These are phyloP conservation scores for Psammodynastes pulverulentus DNA, from an alignment of 2,113 vertebrate species.

Conservation along the genomic window DNA sequence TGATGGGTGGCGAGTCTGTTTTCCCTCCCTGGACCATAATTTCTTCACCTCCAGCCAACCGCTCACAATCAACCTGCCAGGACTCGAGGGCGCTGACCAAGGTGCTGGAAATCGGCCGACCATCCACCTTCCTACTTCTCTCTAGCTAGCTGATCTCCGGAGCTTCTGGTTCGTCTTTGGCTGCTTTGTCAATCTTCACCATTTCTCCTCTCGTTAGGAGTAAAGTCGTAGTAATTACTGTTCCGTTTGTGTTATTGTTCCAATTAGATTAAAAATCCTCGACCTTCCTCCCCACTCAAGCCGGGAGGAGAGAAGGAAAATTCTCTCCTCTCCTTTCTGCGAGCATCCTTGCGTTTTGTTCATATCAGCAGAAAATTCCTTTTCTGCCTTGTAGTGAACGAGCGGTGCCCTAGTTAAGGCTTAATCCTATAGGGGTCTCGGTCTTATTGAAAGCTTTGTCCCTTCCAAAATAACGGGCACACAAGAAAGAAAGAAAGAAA, in stretches of 20 bases:
- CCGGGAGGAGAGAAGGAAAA: background rate
- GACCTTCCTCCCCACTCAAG: background rate
- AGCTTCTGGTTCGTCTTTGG: background rate
- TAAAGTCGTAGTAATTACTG: background rate
- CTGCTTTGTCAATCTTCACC: background rate
- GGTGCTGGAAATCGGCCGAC: constrained; percentile 47
- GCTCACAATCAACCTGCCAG: background rate
- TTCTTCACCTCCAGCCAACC: background rate
- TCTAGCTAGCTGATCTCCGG: background rate
- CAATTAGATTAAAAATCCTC: background rate
- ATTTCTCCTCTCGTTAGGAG: background rate
- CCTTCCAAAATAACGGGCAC: no score
- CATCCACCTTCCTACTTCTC: background rate
- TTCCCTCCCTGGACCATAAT: no score
- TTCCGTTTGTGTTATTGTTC: background rate
- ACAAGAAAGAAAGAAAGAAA: no score
- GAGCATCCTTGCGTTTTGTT: background rate
- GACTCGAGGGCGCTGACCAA: constrained; percentile 47
- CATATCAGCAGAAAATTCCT: background rate
- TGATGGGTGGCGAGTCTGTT: background rate
- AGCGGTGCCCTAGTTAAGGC: background rate
- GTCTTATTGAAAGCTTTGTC: background rate
- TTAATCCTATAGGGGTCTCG: background rate
- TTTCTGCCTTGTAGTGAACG: background rate
- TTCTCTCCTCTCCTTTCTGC: background rate